These are phyloP conservation scores for Trichomalopsis sarcophagae DNA, from an alignment of 1,140 invertebrate genomes.

Conservation along the genomic window DNA sequence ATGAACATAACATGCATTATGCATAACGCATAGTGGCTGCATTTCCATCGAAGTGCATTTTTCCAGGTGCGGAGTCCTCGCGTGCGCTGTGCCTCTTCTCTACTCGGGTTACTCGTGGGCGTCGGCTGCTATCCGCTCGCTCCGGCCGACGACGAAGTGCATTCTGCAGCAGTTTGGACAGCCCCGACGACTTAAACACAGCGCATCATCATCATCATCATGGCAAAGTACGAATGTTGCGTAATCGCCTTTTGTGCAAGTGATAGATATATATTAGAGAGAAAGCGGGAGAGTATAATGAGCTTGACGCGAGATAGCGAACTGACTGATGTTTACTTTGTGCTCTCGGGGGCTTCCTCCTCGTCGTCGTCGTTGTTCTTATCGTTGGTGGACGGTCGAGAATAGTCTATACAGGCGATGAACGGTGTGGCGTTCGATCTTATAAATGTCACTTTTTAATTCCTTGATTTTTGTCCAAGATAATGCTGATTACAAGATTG, in stretches of 20 bases:
- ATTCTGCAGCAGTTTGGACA: constrained; percentile 23
- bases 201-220: constrained; percentile 53
- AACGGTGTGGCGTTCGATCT: constrained; percentile 20
- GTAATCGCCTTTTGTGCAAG: constrained; percentile 52
- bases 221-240: constrained; percentile 69
- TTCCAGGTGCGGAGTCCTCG: neutral
- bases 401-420: neutral
- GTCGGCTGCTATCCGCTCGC: neutral
- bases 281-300: neutral
- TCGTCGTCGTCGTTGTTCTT: neutral
- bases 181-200: constrained; percentile 14
- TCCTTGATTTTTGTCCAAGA: constrained; percentile 63
- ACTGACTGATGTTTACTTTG: constrained; percentile 47
- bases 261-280: neutral
- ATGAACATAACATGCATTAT: constrained; percentile 24
- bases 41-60: constrained; percentile 31
- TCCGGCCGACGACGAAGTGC: neutral
- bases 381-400: neutral
- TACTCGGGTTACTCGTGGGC: neutral
- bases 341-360: constrained; percentile 4
- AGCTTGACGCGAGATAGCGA: neutral
- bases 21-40: constrained; percentile 14
- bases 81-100: neutral
- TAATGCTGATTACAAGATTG: constrained; percentile 64
- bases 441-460: constrained; percentile 64